Conservation (phyloP, 2,797 vertebrate genomes). For the Denticeps clupeoides region DNA sequence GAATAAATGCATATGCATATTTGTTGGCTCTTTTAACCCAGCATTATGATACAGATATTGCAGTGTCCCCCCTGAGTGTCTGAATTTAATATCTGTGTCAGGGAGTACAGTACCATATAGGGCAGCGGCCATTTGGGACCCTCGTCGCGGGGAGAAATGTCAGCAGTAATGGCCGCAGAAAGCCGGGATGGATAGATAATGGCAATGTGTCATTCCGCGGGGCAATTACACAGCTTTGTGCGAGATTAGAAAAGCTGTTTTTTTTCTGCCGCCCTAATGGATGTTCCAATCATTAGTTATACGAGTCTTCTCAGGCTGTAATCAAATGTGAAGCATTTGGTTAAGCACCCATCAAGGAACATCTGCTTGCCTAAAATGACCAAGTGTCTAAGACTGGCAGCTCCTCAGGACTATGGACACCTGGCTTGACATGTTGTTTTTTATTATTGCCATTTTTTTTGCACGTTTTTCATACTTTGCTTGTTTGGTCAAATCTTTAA, state of each 20-base stretch:
- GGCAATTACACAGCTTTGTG: slow-evolving; percentile 69
- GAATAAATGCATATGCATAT: too few relatives aligned
- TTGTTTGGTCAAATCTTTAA: too few relatives aligned
- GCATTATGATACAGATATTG: too few relatives aligned
- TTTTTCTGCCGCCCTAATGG: slow-evolving; percentile 86
- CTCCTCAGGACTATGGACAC: neutral
- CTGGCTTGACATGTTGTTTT: too few relatives aligned
- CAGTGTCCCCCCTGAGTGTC: too few relatives aligned
- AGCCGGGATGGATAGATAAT: slow-evolving; percentile 65
- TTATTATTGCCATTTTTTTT: too few relatives aligned
- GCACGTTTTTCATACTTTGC: too few relatives aligned
- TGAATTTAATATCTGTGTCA: too few relatives aligned
- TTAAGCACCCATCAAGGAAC: slow-evolving; percentile 93
- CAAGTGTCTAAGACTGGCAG: slow-evolving; percentile 47
- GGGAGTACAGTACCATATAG: too few relatives aligned
- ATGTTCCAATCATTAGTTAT: slow-evolving; percentile 95
- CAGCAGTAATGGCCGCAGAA: slow-evolving; percentile 47
- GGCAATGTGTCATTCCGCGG: slow-evolving; percentile 58
- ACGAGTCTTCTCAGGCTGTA: slow-evolving; percentile 87
- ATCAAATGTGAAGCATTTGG: slow-evolving; percentile 95
- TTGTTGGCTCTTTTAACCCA: too few relatives aligned
- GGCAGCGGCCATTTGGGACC: too few relatives aligned
- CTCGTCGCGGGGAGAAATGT: slow-evolving; percentile 60
- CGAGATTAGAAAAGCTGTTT: slow-evolving; percentile 86
- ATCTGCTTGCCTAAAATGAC: slow-evolving; percentile 91